Percentiles rank a stretch among this genome's conserved stretches.
Evolutionary conservation across 1,140 invertebrate species (phyloP).

Genomic region (Ceratina calcarata): DNA sequence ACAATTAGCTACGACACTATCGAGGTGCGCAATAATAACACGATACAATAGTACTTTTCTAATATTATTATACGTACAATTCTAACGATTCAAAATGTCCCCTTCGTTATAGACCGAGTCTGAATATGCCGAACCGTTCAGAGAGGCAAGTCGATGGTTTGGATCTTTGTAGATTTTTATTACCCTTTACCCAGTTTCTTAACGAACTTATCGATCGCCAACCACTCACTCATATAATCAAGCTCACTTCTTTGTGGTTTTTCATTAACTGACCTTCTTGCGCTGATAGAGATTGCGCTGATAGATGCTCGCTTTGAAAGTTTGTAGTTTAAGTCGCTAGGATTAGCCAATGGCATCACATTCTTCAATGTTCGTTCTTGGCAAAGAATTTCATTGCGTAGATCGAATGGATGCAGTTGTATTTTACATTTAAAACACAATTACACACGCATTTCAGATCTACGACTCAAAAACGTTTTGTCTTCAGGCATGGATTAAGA

Average conservation of each 20-base stretch:
- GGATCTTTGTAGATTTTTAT: constrained; percentile 79
- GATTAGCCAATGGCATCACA: constrained; percentile 66
- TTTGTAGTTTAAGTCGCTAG: constrained; percentile 72
- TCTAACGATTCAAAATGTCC: constrained; percentile 78
- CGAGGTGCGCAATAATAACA: constrained; percentile 41
- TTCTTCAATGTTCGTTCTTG: constrained; percentile 51
- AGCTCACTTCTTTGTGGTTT: constrained; percentile 69
- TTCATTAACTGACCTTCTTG: constrained; percentile 75
- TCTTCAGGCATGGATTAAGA: no score
- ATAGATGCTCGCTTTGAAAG: constrained; percentile 77
- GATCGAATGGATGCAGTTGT: constrained; percentile 41
- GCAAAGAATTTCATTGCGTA: constrained; percentile 45
- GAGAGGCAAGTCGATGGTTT: constrained; percentile 82
- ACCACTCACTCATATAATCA: constrained; percentile 70
- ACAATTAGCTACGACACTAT: constrained; percentile 14
- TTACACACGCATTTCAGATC: no score
- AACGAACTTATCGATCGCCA: constrained; percentile 65
- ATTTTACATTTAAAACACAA: background rate
- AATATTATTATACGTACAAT: constrained; percentile 54
- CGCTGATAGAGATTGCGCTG: constrained; percentile 71
- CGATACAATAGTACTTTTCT: constrained; percentile 28
- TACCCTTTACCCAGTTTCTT: constrained; percentile 54
- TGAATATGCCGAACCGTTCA: constrained; percentile 81
- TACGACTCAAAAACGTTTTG: no score
- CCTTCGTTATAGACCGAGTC: constrained; percentile 81